phyloP scores from a whole-genome alignment of 2,888 invertebrate genomes.

The Macrophya annulata region DNA sequence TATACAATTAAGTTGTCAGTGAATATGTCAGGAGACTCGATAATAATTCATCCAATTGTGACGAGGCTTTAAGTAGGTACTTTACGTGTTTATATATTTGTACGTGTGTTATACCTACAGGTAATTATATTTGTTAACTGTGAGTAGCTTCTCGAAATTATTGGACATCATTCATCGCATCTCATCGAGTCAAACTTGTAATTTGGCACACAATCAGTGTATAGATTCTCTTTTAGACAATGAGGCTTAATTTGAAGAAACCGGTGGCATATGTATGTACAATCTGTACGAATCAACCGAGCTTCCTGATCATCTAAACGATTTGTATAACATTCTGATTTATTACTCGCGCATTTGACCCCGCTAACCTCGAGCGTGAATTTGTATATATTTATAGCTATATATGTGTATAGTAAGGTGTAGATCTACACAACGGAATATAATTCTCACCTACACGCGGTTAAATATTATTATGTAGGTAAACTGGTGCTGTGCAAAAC shows the following conservation, averaged over 20 bases:
- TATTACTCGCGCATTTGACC: constrained; percentile 41
- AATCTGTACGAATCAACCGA: constrained; percentile 64
- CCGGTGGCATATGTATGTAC: constrained; percentile 60
- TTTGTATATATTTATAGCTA: neutral
- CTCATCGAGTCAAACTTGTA: neutral
- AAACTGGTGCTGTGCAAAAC: neutral
- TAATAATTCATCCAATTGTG: neutral
- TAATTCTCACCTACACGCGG: constrained; percentile 24
- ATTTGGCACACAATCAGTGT: constrained; percentile 70
- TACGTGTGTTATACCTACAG: neutral
- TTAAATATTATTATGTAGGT: neutral
- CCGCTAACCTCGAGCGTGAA: neutral
- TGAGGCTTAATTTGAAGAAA: constrained; percentile 64
- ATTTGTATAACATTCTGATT: constrained; percentile 13
- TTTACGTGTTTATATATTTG: neutral
- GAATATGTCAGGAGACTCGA: neutral
- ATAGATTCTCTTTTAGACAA: constrained; percentile 73
- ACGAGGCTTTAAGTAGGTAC: neutral
- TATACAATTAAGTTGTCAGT: too few species aligned
- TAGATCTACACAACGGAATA: neutral
- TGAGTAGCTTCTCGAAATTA: neutral
- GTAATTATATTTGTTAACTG: too few species aligned
- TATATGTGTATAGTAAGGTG: too few species aligned
- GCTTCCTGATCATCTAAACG: constrained; percentile 60
- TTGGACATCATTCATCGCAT: constrained; percentile 69